These are phyloP conservation scores for Daubentonia madagascariensis DNA, from an alignment of 2,113 vertebrate species.

Conservation along the genomic window DNA sequence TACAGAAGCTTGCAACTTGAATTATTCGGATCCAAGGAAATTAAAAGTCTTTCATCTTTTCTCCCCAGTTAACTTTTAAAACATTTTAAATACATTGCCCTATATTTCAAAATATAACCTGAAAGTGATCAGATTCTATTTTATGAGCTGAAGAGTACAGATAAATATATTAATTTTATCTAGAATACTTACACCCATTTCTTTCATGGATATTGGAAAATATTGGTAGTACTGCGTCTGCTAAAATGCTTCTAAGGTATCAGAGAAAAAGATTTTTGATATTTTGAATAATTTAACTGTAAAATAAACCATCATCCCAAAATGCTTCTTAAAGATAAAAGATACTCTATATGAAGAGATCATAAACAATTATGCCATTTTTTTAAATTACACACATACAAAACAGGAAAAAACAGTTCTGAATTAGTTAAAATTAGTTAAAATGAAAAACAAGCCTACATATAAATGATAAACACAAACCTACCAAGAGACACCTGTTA, in stretches of 20 bases:
- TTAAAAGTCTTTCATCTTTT: constrained; percentile 58
- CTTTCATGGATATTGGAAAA: constrained; percentile 10
- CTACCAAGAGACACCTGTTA: neutral
- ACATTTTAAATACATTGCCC: constrained; percentile 38
- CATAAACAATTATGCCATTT: neutral
- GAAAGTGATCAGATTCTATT: constrained; percentile 53
- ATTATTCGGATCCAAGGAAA: constrained; percentile 40
- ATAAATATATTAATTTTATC: constrained; percentile 61
- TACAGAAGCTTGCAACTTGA: constrained; percentile 42
- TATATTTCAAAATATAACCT: constrained; percentile 65
- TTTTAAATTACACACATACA: neutral
- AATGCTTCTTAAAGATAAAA: constrained; percentile 38
- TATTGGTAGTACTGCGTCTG: neutral
- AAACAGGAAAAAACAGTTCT: neutral
- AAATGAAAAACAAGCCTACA: constrained; percentile 61
- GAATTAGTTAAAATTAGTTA: constrained; percentile 58
- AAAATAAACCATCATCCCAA: constrained; percentile 38
- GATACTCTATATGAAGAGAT: constrained; percentile 1
- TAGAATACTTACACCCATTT: neutral
- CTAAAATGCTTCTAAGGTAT: constrained; percentile 26
- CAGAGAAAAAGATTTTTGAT: constrained; percentile 30
- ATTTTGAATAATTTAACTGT: constrained; percentile 45
- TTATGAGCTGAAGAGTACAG: constrained; percentile 27
- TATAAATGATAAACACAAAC: neutral
- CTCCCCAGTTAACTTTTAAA: constrained; percentile 52